Conservation (phyloP, 2,888 invertebrate species). For the Cryptocephalus moraei region DNA sequence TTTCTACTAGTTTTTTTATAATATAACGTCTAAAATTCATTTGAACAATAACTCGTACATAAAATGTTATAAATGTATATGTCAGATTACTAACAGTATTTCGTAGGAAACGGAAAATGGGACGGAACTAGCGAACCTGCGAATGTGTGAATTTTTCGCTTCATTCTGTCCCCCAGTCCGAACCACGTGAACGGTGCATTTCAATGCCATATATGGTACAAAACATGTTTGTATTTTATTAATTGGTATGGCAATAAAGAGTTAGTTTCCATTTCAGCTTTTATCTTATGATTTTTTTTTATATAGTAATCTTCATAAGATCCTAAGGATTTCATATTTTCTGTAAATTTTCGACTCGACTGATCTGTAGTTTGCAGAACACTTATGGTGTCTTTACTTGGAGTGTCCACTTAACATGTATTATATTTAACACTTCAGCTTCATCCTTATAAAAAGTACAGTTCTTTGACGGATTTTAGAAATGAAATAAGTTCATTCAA, state of each 20-base stretch:
- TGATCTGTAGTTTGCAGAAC: too few relatives aligned
- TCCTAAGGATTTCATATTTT: too few relatives aligned
- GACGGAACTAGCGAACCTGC: not conserved
- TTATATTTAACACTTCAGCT: too few relatives aligned
- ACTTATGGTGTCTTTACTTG: too few relatives aligned
- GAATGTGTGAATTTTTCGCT: not conserved
- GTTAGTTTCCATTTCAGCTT: conserved; percentile 33
- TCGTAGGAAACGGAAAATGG: conserved; percentile 1
- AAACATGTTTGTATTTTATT: conserved; percentile 28
- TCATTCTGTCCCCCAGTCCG: too few relatives aligned
- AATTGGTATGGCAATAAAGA: conserved; percentile 40
- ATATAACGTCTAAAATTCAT: conserved; percentile 1
- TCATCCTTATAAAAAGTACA: too few relatives aligned
- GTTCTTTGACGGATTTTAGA: too few relatives aligned
- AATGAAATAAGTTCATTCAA: too few relatives aligned
- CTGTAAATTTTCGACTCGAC: too few relatives aligned
- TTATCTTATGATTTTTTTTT: too few relatives aligned
- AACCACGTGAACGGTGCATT: conserved; percentile 15
- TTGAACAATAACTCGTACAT: conserved; percentile 5
- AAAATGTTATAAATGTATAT: conserved; percentile 21
- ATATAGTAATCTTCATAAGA: too few relatives aligned
- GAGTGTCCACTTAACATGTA: too few relatives aligned
- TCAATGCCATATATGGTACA: conserved; percentile 30
- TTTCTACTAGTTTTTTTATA: conserved; percentile 29
- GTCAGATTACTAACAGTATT: conserved; percentile 26